Evolutionary conservation across 2,797 vertebrate genomes (phyloP), one percentile per base, ranked within the genome.

Genomic region (Sebastes goodei): DNA sequence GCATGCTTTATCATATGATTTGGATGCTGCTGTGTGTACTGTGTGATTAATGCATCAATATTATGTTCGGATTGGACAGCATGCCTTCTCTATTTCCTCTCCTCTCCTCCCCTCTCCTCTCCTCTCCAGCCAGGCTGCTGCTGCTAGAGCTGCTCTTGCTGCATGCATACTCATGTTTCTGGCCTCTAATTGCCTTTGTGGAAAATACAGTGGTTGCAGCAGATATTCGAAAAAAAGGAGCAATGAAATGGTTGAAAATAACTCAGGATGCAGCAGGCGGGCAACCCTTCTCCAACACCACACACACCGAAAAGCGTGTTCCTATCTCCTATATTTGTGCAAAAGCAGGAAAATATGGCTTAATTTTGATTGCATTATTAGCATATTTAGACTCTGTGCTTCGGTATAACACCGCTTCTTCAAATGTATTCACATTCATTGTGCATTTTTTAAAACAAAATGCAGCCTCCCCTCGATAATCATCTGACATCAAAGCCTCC

Each of bases 31-130:
- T 75, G 74, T 77, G 46, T 60, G 55, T 49, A 27, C 61, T 67
- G 67, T 79, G 25, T 95, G 95, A 95, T 95, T 96, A 95, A 95
- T 94, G 95, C 95, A 88, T 96, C 92, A 92, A 92, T 92, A 95
- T 94, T 91, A 94, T 94, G 94, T 93, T 92, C 89, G 93, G 92
- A 91, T 93, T 96, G 94, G 85, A 82, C 60, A 71, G 84, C 75
- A 63, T 82, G 84, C 67, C 66, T 77, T 63, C 74, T 71, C 62
- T 75, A 15, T 76, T 71, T 83, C 62, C 80, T 75, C 56, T 15
- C 38, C 38, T 35, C 33, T 0, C 33, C 33, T 35, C 23, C 33
- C 33, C 10, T 38, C 35, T 38, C 10, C 10, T 42, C 35, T 38
- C 76, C 69, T 68, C 80, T 33, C 71, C 82, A 82, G 84, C 84